Evolutionary conservation across 1,140 invertebrate species (phyloP).

Genomic region (Venustaconcha ellipsiformis): DNA sequence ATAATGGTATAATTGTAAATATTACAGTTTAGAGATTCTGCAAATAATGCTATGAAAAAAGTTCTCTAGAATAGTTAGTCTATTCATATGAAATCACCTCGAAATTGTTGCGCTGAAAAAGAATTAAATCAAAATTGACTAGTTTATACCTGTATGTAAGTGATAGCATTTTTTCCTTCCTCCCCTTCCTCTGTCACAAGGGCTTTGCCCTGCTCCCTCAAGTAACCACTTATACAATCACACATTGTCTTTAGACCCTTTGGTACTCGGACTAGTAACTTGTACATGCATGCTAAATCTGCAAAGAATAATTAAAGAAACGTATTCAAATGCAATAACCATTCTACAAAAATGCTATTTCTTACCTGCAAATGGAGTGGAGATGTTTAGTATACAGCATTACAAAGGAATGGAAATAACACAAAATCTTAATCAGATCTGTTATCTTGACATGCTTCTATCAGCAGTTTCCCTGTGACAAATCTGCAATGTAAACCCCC

Average conservation of each 20-base stretch:
- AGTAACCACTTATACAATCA: conserved; percentile 93
- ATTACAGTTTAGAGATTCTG: too few relatives aligned
- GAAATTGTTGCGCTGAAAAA: too few relatives aligned
- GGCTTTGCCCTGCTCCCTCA: conserved; percentile 93
- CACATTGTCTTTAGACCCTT: conserved; percentile 95
- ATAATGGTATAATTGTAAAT: too few relatives aligned
- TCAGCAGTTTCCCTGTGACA: too few relatives aligned
- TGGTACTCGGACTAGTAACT: conserved; percentile 90
- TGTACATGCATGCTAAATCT: conserved; percentile 98
- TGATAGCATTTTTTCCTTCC: conserved; percentile 90
- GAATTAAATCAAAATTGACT: too few relatives aligned
- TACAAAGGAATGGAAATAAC: background rate
- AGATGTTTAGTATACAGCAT: too few relatives aligned
- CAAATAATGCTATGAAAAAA: too few relatives aligned
- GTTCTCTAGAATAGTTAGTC: too few relatives aligned
- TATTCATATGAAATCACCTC: too few relatives aligned
- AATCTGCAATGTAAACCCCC: too few relatives aligned
- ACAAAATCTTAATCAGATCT: background rate
- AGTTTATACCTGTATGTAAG: conserved; percentile 85
- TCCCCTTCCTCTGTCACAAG: conserved; percentile 88
- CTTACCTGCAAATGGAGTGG: too few relatives aligned
- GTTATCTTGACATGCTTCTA: too few relatives aligned
- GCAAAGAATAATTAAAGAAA: conserved; percentile 25
- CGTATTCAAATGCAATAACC: background rate
- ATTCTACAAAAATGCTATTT: background rate